A percentile compares a stretch with the other conserved stretches of the same genome.
Evolutionary conservation across 2,113 vertebrate genomes (phyloP).

Genomic region (Sander vitreus): DNA sequence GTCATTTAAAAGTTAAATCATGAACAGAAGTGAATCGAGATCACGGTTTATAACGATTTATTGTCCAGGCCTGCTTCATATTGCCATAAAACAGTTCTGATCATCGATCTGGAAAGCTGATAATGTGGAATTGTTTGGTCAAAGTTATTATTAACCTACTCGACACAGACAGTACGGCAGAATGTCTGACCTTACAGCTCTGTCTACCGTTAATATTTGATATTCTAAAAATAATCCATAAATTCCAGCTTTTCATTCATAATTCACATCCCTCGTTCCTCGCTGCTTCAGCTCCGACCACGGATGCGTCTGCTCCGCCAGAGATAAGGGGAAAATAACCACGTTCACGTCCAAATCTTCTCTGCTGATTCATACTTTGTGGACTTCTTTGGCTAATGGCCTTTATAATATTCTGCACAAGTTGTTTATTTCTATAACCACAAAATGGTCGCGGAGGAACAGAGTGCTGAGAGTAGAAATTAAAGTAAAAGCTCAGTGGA

Average conservation of each 20-base stretch:
- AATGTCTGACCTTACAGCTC: too few relatives aligned
- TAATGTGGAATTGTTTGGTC: too few relatives aligned
- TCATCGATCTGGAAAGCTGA: too few relatives aligned
- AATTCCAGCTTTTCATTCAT: not conserved
- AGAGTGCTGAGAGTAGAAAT: not conserved
- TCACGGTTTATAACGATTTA: too few relatives aligned
- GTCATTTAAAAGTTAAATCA: too few relatives aligned
- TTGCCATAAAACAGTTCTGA: too few relatives aligned
- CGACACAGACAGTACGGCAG: too few relatives aligned
- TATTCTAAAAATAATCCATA: not conserved
- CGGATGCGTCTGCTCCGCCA: not conserved
- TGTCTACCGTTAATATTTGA: not conserved
- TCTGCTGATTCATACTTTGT: too few relatives aligned
- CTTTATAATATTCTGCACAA: not conserved
- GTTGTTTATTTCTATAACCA: not conserved
- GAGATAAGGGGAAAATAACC: not conserved
- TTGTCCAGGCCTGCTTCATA: too few relatives aligned
- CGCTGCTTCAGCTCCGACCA: not conserved
- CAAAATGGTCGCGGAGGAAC: not conserved
- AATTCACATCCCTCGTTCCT: not conserved
- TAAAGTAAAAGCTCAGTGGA: not conserved
- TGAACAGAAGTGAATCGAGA: too few relatives aligned
- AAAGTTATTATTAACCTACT: too few relatives aligned
- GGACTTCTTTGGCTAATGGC: not conserved
- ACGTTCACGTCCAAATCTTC: not conserved